phyloP scores from a whole-genome alignment of 1,140 invertebrate species.

The Trachelipus rathkii region DNA sequence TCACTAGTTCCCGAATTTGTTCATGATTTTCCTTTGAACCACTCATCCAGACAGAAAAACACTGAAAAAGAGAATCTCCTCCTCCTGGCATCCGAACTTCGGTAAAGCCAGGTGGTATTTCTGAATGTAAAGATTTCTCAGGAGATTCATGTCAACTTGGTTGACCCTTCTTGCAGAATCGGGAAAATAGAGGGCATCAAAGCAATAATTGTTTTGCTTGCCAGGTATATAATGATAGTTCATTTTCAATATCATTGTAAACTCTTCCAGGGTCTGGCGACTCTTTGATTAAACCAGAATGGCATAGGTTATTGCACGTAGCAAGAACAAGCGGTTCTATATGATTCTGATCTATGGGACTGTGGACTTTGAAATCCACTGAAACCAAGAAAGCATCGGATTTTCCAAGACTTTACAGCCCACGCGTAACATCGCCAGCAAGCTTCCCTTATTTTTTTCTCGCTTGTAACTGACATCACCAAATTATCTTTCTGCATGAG shows the following conservation, averaged over 20 bases:
- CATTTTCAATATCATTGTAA: conserved; percentile 16
- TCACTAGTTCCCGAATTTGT: no score
- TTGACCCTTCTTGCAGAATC: background rate
- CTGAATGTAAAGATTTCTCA: background rate
- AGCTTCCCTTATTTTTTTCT: no score
- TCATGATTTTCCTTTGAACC: no score
- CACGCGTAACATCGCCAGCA: no score
- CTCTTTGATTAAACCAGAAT: background rate
- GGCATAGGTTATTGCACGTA: conserved; percentile 11
- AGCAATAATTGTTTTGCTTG: background rate
- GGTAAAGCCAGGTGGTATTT: background rate
- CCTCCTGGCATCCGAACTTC: background rate
- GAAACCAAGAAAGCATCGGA: no score
- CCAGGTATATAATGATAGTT: conserved; percentile 6
- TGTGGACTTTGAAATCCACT: background rate
- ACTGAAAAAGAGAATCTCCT: background rate
- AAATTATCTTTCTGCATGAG: background rate
- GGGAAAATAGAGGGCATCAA: conserved; percentile 10
- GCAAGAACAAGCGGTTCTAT: background rate
- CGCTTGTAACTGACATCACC: no score
- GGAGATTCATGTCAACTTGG: no score
- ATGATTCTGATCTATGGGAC: conserved; percentile 12
- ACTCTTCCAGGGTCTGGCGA: conserved; percentile 5
- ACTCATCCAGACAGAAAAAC: no score
- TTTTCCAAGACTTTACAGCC: background rate